Evolutionary conservation across 1,140 invertebrate species (phyloP).

Genomic region (Laupala kohalensis): DNA sequence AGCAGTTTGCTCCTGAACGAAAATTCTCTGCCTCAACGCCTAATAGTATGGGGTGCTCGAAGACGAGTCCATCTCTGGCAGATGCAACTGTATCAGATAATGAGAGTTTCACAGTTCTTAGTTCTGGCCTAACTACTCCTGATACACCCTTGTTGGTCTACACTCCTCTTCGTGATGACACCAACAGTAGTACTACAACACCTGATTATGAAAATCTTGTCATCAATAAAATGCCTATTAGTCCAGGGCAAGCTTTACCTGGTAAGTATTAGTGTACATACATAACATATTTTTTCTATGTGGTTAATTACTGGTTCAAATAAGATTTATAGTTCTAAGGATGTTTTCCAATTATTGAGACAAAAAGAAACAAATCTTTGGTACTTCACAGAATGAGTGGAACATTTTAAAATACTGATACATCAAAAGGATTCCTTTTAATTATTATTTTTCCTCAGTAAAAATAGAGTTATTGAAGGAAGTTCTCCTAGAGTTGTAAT

Average conservation of each 20-base stretch:
- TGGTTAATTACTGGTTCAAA: too few relatives aligned
- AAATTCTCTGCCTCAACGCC: not conserved
- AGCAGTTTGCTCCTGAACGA: not conserved
- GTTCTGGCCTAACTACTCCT: conserved; percentile 19
- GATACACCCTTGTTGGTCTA: conserved; percentile 18
- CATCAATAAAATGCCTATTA: conserved; percentile 1
- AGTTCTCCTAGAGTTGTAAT: too few relatives aligned
- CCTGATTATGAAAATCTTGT: conserved; percentile 10
- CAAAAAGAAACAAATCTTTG: too few relatives aligned
- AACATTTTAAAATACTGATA: too few relatives aligned
- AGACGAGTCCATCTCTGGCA: conserved; percentile 22
- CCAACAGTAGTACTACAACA: conserved; percentile 5
- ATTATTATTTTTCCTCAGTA: too few relatives aligned
- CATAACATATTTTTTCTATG: too few relatives aligned
- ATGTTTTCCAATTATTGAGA: too few relatives aligned
- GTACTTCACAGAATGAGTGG: too few relatives aligned
- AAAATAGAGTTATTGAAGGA: too few relatives aligned
- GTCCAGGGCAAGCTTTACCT: not conserved
- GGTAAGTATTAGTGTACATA: too few relatives aligned
- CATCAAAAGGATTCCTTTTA: too few relatives aligned
- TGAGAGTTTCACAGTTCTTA: conserved; percentile 24
- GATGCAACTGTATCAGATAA: conserved; percentile 26
- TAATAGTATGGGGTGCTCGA: not conserved
- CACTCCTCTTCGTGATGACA: conserved; percentile 12
- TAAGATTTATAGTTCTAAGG: too few relatives aligned